Evolutionary conservation across 2,113 vertebrate genomes (phyloP), one percentile per base, ranked within the genome.

Genomic region (Ceuthmochares aereus): DNA sequence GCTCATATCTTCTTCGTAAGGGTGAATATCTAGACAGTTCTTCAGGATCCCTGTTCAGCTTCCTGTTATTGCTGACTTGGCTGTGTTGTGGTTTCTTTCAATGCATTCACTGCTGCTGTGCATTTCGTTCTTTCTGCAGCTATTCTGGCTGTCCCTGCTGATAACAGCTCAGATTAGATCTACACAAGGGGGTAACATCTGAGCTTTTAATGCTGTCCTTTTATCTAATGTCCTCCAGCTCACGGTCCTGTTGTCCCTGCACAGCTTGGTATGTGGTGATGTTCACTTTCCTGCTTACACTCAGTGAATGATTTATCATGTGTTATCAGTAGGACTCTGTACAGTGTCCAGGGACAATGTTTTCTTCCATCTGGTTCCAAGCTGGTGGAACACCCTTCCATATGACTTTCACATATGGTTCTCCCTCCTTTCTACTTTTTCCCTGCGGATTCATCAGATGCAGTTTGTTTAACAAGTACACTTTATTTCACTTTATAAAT

Each of bases 321-420:
- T 94, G 95, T 96, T 96, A 96, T 97, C 96, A 96, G 95, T 78
- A 93, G 96, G 90, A 96, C 95, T 96, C 96, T 97, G 96, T 94
- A 96, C 95, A 94, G 84, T 92, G 94, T 96, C 96, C 96, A 95
- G 96, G 96, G 96, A 96, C 96, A 82, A 34, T 92, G 84, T 94
- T 96, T 96, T 84, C 86, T 87, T 92, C 96, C 96, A 97, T 96
- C 96, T 97, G 96, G 60, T 91, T 96, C 95, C 95, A 97, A 94
- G 96, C 92, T 97, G 95, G 92, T 96, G 83, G 95, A 94, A 82
- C 94, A 94, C 77, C 29, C 94, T 96, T 95, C 95, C 95, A 95
- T 96, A 89, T 95, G 96, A 64, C 84, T 94, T 90, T 97, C 95
- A 93, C 69, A 84, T 97, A 93, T 93, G 58, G 43, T 89, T 95